Evolutionary conservation across 2,888 invertebrate genomes (phyloP).

Genomic region (Zonitis immaculata): DNA sequence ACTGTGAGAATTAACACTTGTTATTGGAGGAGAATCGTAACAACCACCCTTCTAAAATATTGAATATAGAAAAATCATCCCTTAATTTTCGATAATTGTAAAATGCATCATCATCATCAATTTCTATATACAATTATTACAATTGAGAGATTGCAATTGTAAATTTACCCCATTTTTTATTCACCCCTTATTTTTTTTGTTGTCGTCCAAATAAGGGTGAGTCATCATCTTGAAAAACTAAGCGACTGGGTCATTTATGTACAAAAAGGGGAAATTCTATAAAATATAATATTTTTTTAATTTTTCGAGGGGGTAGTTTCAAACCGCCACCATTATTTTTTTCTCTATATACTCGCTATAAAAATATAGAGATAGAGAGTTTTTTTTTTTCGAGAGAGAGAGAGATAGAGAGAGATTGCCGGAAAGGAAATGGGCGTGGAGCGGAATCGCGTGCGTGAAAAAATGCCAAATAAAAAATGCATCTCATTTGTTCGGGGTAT

Average conservation of each 20-base stretch:
- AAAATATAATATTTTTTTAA: slow-evolving; percentile 6
- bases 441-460: slow-evolving; percentile 44
- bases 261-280: slow-evolving; percentile 1
- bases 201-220: slow-evolving; percentile 1
- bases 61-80: slow-evolving; percentile 1
- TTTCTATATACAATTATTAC: not conserved
- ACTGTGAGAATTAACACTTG: no score
- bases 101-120: not conserved
- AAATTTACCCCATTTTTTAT: not conserved
- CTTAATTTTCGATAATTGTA: not conserved
- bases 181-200: not conserved
- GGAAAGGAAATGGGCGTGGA: slow-evolving; percentile 43
- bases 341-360: no score
- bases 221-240: slow-evolving; percentile 29
- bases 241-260: slow-evolving; percentile 32
- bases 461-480: slow-evolving; percentile 45
- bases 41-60: no score
- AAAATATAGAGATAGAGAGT: no score
- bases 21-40: no score
- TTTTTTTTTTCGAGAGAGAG: no score
- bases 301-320: slow-evolving; percentile 1
- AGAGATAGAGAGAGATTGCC: no score
- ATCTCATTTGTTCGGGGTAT: slow-evolving; percentile 35
- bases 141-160: not conserved
- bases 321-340: not conserved